Evolutionary conservation across 2,888 invertebrate species (phyloP), one percentile per base, ranked within the genome.

Genomic region (Matsumyia berberina): DNA sequence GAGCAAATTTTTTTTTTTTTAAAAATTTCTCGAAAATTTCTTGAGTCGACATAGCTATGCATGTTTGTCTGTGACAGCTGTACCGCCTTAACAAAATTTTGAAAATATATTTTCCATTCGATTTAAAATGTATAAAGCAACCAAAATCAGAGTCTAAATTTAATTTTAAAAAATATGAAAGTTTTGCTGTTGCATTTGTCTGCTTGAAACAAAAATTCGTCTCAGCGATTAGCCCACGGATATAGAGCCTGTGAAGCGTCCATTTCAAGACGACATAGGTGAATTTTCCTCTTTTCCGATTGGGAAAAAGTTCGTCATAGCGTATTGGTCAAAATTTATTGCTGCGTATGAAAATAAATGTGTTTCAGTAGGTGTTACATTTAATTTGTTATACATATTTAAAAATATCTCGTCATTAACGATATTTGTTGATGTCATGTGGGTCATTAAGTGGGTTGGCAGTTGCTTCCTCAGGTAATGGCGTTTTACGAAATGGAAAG

Each of bases 391-490:
- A 12, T 31, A 3, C 4, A 3, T 29, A 39, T 39, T 29, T 12
- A 6, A 60, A 44, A 60, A 60, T 44, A 60, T 15, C 29, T 42
- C 4, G 8, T 42, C 42, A 31, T 58, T 58, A 29, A 42, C 39
- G 42, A 15, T 60, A 15, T 60, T 60, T 29, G 9, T 46, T 0
- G 46, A 19, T 46, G 19, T 12, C 46, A 31, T 9, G 60, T 60
- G 42, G 58, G 58, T 5, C 9, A 39, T 4, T 53, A 31, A 12
- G 29, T 12, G 19, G 9, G 24, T 15, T 58, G 19, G 3, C 57
- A 37, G 37, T 37, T 57, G 37, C 57, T 19, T 37, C 17, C 19
- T 37, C 57, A 57, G 57, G 57, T 57, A 57, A 19, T 51, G 29
- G 51, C 5, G 11, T 11, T 35, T 7, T 6, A n/a, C 19, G 8